Evolutionary conservation across 1,140 invertebrate species (phyloP).

Genomic region (Holotrichia oblita): DNA sequence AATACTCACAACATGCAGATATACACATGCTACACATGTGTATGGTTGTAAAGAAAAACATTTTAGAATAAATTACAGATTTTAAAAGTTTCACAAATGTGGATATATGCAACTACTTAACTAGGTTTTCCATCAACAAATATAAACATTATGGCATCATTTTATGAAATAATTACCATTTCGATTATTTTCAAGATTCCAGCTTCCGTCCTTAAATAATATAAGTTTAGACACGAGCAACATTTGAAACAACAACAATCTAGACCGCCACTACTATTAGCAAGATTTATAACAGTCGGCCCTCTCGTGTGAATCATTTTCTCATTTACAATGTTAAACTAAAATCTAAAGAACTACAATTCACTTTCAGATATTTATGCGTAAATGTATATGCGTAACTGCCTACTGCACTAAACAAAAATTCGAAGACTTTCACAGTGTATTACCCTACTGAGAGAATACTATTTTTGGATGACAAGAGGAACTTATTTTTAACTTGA

Average conservation of each 20-base stretch:
- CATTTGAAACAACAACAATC: slow-evolving; percentile 77
- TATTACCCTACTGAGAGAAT: slow-evolving; percentile 4
- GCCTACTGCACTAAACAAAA: neutral
- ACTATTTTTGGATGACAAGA: slow-evolving; percentile 9
- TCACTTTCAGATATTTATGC: neutral
- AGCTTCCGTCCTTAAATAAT: slow-evolving; percentile 73
- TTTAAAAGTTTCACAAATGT: neutral
- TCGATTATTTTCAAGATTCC: slow-evolving; percentile 79
- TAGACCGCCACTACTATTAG: neutral
- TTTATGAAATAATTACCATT: slow-evolving; percentile 67
- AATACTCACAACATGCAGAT: too few relatives aligned
- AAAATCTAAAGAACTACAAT: neutral
- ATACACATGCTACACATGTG: too few relatives aligned
- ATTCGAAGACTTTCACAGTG: neutral
- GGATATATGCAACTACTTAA: neutral
- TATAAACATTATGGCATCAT: slow-evolving; percentile 30
- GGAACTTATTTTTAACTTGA: neutral
- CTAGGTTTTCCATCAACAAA: neutral
- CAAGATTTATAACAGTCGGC: neutral
- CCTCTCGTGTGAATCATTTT: slow-evolving; percentile 18
- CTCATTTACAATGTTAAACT: neutral
- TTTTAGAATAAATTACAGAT: too few relatives aligned
- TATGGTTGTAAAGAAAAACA: too few relatives aligned
- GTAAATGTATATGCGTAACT: neutral
- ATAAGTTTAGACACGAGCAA: slow-evolving; percentile 80